Evolutionary conservation across 2,113 vertebrate genomes (phyloP), one percentile per base, ranked within the genome.

Genomic region (Sebastes schlegelii): DNA sequence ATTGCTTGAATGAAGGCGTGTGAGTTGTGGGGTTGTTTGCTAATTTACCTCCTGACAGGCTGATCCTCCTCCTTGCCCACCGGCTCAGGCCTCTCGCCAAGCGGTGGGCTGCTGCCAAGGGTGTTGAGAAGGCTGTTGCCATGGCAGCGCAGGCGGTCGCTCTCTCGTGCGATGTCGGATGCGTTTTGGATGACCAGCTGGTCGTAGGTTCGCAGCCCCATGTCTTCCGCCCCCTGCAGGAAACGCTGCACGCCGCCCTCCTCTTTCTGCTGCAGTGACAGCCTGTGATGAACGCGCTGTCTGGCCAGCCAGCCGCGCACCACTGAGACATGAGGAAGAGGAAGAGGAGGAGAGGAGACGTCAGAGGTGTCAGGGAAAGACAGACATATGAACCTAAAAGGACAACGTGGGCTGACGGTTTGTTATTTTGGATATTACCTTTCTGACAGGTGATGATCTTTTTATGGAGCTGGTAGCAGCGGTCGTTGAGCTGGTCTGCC

Each of bases 381-480:
- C 1, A 49, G 17, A 67, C 6, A 66, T 13, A 61, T 16, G 17
- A 65, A 16, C 40, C 49, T 5, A 8, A 65, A 74, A 26, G 2
- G 63, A 21, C 11, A 26, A 26, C 14, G 8, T 34, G 19, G 8
- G 5, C 21, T 42, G n/a, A 8, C 12, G 40, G 45, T 34, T 79
- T 48, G 23, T 55, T 51, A 8, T 34, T 61, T 74, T 54, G 7
- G 3, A 45, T 8, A 1, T 95, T 97, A 99, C 98, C 98, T 98
- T 97, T 98, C 86, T 99, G 98, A 89, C 98, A 98, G 87, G 96
- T 97, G 92, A 99, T 92, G 72, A 99, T 96, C 94, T 97, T 99
- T 85, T 93, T 96, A 91, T 96, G 97, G 57, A 97, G 92, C 86
- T 97, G 97, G 88, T 96, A 95, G 91, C 98, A 97, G 92, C 97